Percentiles rank a stretch among this genome's conserved stretches.
Conservation (phyloP, 2,888 invertebrate species). For the Macrostomum cliftonense region DNA sequence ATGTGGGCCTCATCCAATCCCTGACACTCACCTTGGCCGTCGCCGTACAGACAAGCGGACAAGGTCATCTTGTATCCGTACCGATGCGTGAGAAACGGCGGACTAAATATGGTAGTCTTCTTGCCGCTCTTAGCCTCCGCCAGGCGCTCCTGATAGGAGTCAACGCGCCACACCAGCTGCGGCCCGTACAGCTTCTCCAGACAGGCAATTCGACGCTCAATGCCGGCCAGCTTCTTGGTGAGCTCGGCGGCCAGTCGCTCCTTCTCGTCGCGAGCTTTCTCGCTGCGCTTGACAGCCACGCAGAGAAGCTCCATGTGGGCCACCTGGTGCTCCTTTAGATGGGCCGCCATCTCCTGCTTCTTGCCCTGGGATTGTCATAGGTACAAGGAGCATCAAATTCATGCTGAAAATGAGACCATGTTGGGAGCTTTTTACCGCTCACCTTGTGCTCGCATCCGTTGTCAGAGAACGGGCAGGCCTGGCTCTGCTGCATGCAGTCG, state of each 20-base stretch:
- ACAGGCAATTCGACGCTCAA: slow-evolving; percentile 19
- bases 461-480: slow-evolving; percentile 20
- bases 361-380: too few relatives aligned
- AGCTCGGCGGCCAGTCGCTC: slow-evolving; percentile 15
- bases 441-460: slow-evolving; percentile 20
- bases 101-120: slow-evolving; percentile 29
- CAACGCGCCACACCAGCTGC: slow-evolving; percentile 36
- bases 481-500: slow-evolving; percentile 18
- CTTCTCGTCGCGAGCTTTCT: slow-evolving; percentile 17
- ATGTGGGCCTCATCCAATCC: too few relatives aligned
- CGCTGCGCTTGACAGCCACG: slow-evolving; percentile 24
- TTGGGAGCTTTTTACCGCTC: too few relatives aligned
- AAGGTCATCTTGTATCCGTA: slow-evolving; percentile 37
- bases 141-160: slow-evolving; percentile 23
- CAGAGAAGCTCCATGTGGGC: slow-evolving; percentile 28
- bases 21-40: slow-evolving; percentile 27
- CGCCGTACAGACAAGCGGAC: slow-evolving; percentile 29
- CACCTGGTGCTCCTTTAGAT: slow-evolving; percentile 29
- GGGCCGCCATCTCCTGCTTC: slow-evolving; percentile 24
- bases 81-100: slow-evolving; percentile 33
- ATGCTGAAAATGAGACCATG: too few relatives aligned
- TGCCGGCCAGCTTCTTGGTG: slow-evolving; percentile 12
- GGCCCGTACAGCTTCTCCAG: slow-evolving; percentile 34
- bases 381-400: too few relatives aligned
- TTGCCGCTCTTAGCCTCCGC: slow-evolving; percentile 30